Percentiles rank a stretch among this genome's conserved stretches.
phyloP scores from a whole-genome alignment of 2,888 invertebrate genomes.

The Nephrotoma flavescens region DNA sequence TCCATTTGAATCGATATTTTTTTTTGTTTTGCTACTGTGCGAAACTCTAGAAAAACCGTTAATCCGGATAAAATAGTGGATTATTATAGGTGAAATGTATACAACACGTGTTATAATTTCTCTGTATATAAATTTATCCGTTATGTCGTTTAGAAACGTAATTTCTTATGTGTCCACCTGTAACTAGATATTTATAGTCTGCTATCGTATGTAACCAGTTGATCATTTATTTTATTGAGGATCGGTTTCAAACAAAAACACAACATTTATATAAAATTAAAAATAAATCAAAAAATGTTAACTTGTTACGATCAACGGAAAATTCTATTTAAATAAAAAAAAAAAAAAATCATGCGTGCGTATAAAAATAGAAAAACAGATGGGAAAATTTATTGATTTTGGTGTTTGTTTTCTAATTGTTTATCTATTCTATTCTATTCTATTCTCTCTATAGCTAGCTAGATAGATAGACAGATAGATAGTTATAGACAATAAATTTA shows the following conservation, averaged over 20 bases:
- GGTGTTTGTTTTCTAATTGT: background rate
- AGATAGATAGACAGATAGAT: background rate
- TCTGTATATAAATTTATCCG: background rate
- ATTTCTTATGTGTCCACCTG: background rate
- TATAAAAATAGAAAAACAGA: background rate
- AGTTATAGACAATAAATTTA: background rate
- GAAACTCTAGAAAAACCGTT: background rate
- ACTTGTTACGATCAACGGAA: background rate
- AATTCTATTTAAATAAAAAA: background rate
- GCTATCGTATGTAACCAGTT: background rate
- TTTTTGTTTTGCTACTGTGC: background rate
- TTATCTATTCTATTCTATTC: background rate
- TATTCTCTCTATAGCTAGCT: background rate
- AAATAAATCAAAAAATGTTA: background rate
- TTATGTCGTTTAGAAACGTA: background rate
- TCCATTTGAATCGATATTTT: background rate
- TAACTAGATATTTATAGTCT: background rate
- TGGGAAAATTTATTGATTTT: background rate
- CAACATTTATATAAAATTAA: background rate
- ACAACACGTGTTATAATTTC: background rate
- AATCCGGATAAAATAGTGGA: background rate
- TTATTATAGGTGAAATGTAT: background rate
- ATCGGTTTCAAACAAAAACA: background rate
- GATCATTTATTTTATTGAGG: background rate
- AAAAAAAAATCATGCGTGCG: background rate